Percentiles rank a stretch among this genome's conserved stretches.
Conservation (phyloP, 2,113 vertebrate species). For the Zeus faber region DNA sequence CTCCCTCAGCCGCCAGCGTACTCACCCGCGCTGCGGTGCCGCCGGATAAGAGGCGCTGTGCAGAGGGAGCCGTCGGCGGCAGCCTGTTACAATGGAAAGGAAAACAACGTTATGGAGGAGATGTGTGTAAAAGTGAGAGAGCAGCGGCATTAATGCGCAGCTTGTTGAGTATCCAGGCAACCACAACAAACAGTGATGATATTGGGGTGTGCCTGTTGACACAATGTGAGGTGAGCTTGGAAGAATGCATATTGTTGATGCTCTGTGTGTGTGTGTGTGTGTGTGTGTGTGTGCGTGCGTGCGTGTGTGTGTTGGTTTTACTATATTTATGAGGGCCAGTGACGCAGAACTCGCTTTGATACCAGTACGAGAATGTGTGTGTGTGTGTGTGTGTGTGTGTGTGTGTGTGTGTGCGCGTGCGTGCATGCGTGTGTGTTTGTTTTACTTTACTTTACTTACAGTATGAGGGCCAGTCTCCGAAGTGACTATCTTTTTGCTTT, state of each 20-base stretch:
- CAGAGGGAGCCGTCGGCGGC: conserved; percentile 38
- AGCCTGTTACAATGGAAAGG: conserved; percentile 5
- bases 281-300: conserved; percentile 12
- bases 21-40: conserved; percentile 31
- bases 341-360: too few relatives aligned
- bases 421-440: conserved; percentile 22
- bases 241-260: conserved; percentile 43
- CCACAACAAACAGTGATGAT: conserved; percentile 21
- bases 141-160: conserved; percentile 19
- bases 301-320: neutral
- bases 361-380: too few relatives aligned
- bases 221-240: conserved; percentile 32
- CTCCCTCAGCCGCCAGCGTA: conserved; percentile 26
- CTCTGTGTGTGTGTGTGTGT: conserved; percentile 17
- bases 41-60: conserved; percentile 42
- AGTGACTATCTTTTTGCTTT: too few relatives aligned
- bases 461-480: too few relatives aligned
- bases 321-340: neutral
- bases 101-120: conserved; percentile 21
- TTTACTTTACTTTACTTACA: too few relatives aligned
- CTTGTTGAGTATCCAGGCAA: conserved; percentile 51
- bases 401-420: conserved; percentile 29
- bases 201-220: conserved; percentile 26
- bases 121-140: conserved; percentile 1
- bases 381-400: conserved; percentile 1